Evolutionary conservation across 2,888 invertebrate genomes (phyloP).

Genomic region (Trilocha varians): DNA sequence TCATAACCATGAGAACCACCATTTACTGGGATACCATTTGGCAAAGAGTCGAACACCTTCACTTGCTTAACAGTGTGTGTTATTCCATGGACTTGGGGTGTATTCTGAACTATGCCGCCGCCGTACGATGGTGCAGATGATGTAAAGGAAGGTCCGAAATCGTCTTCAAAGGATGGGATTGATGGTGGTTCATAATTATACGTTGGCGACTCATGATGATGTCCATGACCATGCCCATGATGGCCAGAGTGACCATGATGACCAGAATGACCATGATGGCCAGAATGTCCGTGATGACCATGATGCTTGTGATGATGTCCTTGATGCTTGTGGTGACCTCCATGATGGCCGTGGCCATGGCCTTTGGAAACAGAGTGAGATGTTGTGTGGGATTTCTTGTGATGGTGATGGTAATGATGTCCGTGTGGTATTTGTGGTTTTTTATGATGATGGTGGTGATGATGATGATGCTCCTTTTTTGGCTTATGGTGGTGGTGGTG

Average conservation of each 20-base stretch:
- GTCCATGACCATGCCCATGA: conserved; percentile 21
- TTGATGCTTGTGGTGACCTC: conserved; percentile 28
- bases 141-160: conserved; percentile 33
- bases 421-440: conserved; percentile 37
- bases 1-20: conserved; percentile 41
- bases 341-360: conserved; percentile 30
- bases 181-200: conserved; percentile 30
- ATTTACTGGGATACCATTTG: conserved; percentile 35
- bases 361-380: conserved; percentile 40
- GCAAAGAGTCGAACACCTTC: conserved; percentile 54
- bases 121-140: conserved; percentile 36
- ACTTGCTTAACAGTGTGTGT: conserved; percentile 58
- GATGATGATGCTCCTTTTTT: conserved; percentile 59
- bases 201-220: conserved; percentile 39
- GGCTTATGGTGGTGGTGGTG: conserved; percentile 69
- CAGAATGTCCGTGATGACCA: conserved; percentile 24
- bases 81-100: conserved; percentile 32
- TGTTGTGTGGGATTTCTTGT: conserved; percentile 45
- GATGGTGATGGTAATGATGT: conserved; percentile 48
- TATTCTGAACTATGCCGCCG: conserved; percentile 22
- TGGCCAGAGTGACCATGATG: conserved; percentile 23
- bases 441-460: conserved; percentile 43
- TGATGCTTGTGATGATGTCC: conserved; percentile 27
- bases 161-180: conserved; percentile 39
- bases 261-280: conserved; percentile 21